Evolutionary conservation across 2,797 vertebrate genomes (phyloP), one percentile per base, ranked within the genome.

Genomic region (Manis crassicaudata): DNA sequence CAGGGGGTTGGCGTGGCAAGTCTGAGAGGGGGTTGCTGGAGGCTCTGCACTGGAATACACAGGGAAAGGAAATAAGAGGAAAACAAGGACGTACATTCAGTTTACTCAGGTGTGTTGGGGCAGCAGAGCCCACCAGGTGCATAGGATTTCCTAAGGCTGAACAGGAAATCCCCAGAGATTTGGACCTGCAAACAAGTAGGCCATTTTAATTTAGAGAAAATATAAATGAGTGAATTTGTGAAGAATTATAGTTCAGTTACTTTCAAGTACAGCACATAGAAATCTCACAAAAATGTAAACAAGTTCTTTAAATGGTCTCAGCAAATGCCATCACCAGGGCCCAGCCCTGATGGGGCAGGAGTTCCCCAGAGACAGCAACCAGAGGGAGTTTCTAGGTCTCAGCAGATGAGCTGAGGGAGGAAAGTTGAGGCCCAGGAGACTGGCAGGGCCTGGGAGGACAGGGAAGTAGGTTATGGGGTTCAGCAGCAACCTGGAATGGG

Each of bases 1-100:
- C 50, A n/a, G 79, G 79, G 62, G 46, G 21, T 32, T 84, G 65
- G 90, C 90, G 87, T 81, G 6, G 14, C 2, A 3, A 37, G 25
- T 65, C n/a, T 75, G 27, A 43, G 11, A 83, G 73, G 52, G 16
- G 85, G 87, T 60, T 75, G 94, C 94, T 37, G 70, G 68, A 60
- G 88, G 79, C 85, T 88, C 85, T 50, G 75, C 67, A 37, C 73
- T 87, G 43, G 62, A 90, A 92, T 75, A 12, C 43, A 83, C 65
- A 91, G 90, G 65, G 62, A 84, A 81, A 91, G 62, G 52, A n/a
- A 6, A 50, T 63, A 32, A 67, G 32, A 95, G 67, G 54, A 72
- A 87, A 95, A 86, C 4, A 9, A 50, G 23, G 27, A 72, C 13
- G 5, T 14, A 50, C 14, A n/a, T 58, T 80, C 29, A 8, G 23